Evolutionary conservation across 1,140 invertebrate species (phyloP), one percentile per base, ranked within the genome.

Genomic region (Drosophila ambigua): DNA sequence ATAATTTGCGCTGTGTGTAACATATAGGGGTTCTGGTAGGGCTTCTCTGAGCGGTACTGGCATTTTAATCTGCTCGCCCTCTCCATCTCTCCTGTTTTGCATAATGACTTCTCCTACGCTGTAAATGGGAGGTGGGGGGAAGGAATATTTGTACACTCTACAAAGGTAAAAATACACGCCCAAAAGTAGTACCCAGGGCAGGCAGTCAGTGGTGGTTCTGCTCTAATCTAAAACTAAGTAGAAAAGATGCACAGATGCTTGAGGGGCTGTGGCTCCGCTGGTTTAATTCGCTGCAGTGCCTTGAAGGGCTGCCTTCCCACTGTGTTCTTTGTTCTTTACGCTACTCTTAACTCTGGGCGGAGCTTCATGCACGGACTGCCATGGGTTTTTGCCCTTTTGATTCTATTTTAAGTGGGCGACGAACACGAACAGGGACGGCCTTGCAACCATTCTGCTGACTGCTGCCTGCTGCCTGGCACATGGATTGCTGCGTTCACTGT

Each of bases 1-100:
- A 58, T 53, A 68, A 79, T 78, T 84, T 68, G 57, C 79, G 60
- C 76, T 68, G 80, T 62, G 60, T 68, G 54, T 66, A 39, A 13
- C 0, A 60, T 79, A 60, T 59, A 65, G 76, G 31, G 76, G 52
- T 48, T 65, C 57, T 62, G 23, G 7, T n/a, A 5, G 23, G 54
- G 59, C 60, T 44, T 43, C 71, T 45, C 31, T 35, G 31, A 2
- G 11, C 8, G 28, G 7, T 9, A 8, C 28, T 69, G 78, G 57
- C 72, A 81, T 77, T 79, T 78, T 83, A 75, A 82, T 79, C 75
- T 71, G 15, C 43, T 54, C 39, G 2, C 26, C 5, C 26, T 26
- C 26, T 26, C 26, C 26, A 43, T 45, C 41, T 59, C 46, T 41
- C 45, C 61, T 84, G 61, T 79, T 83, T 79, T 79, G 71, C 80